phyloP scores from a whole-genome alignment of 2,888 invertebrate species.

The Ophion costatus region DNA sequence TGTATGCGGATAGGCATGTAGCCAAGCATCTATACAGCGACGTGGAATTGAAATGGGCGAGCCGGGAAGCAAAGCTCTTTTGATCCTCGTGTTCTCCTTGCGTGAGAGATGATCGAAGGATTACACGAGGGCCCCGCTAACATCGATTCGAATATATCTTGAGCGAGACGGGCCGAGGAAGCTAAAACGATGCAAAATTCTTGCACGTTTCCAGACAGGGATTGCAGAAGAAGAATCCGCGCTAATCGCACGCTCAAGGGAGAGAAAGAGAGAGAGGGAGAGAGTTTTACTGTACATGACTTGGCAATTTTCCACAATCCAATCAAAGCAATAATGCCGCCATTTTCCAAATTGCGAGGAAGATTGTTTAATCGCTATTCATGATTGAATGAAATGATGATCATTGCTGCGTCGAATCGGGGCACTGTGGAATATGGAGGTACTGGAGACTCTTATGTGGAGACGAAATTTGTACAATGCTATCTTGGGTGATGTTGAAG shows the following conservation, averaged over 20 bases:
- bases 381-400: neutral
- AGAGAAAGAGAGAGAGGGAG: neutral
- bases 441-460: neutral
- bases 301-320: constrained; percentile 63
- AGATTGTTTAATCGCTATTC: constrained; percentile 24
- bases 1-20: constrained; percentile 6
- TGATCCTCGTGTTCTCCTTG: constrained; percentile 41
- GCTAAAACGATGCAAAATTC: constrained; percentile 27
- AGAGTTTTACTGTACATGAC: constrained; percentile 41
- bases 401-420: neutral
- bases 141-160: constrained; percentile 32
- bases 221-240: constrained; percentile 48
- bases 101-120: constrained; percentile 52
- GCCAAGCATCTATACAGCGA: neutral
- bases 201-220: constrained; percentile 39
- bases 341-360: constrained; percentile 31
- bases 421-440: neutral
- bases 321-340: constrained; percentile 51
- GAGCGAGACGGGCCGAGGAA: constrained; percentile 8
- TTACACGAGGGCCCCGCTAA: constrained; percentile 31
- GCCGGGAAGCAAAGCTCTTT: constrained; percentile 30
- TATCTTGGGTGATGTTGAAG: too few relatives aligned
- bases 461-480: too few relatives aligned
- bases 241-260: constrained; percentile 48
- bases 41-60: constrained; percentile 68